Percentiles rank a stretch among this genome's conserved stretches.
Evolutionary conservation across 2,888 invertebrate species (phyloP).

Genomic region (Reticulitermes lucifugus): DNA sequence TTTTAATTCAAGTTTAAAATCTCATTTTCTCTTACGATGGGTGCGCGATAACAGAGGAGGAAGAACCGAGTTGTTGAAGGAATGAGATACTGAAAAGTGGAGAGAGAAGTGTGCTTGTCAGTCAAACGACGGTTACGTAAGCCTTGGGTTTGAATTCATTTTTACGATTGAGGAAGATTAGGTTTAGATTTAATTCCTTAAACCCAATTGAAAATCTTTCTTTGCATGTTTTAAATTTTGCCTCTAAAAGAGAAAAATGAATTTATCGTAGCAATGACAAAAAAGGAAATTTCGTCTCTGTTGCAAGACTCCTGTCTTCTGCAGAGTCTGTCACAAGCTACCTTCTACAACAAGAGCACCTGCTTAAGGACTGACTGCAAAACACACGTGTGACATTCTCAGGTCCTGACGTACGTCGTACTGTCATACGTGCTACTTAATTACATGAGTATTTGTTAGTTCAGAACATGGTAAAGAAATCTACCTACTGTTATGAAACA

Average conservation of each 20-base stretch:
- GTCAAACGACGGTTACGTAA: conserved; percentile 37
- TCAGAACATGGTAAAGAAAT: too few relatives aligned
- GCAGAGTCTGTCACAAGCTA: too few relatives aligned
- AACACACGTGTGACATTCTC: too few relatives aligned
- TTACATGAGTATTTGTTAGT: too few relatives aligned
- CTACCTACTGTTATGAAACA: too few relatives aligned
- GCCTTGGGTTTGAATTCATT: conserved; percentile 16
- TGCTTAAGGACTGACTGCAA: too few relatives aligned
- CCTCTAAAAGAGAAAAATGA: background rate
- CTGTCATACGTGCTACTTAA: too few relatives aligned
- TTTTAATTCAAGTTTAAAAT: conserved; percentile 41
- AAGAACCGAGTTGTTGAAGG: background rate
- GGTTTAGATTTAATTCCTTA: conserved; percentile 7
- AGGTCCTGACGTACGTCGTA: too few relatives aligned
- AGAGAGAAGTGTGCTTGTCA: conserved; percentile 21
- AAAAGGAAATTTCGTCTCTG: background rate
- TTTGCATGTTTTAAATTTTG: background rate
- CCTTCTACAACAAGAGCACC: too few relatives aligned
- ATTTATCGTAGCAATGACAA: background rate
- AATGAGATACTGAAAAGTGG: background rate
- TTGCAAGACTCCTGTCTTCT: background rate
- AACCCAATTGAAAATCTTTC: background rate
- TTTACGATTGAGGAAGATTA: background rate
- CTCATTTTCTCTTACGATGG: conserved; percentile 37
- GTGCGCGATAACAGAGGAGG: background rate